Base-by-base conservation (phyloP, 1,140 invertebrate genomes). In the Anastatus disparis region DNA sequence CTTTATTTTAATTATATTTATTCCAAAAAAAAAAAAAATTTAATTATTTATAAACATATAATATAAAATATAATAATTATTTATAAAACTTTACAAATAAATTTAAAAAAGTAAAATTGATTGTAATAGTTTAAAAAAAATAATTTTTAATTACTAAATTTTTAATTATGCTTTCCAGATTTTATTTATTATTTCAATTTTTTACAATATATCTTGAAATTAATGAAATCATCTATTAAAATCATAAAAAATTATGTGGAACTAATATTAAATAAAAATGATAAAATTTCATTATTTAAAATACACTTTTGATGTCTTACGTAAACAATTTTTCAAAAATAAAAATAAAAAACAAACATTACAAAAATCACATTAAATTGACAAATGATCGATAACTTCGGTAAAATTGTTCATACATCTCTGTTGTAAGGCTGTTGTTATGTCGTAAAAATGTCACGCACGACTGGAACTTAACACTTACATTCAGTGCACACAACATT, bases 401-500 rank as follows among this genome's bases (percentile, higher is more conserved):
- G 12, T 6, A 38, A 12, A 27, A 40, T 10, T 26, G 7, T 48
- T 2, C 7, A 1, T 22, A n/a, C 29, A n/a, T 8, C 9, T 20
- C 40, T 42, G 40, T 42, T 2, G 17, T 27, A 24, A 35, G 9
- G 17, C 4, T 20, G 17, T 17, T 50, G 26, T 65, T 53, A 24
- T 38, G 20, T 26, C n/a, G 17, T 12, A 24, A 27, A 53, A 65
- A 53, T 35, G 38, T 65, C 63, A 65, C 63, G 50, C 24, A 22
- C 50, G 52, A 35, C 35, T 55, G 26, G 48, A 65, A 65, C 42
- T 65, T 29, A 55, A 65, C 55, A 65, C 35, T 55, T 29, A 15
- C 22, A n/a, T n/a, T n/a, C n/a, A n/a, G n/a, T n/a, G n/a, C n/a
- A n/a, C n/a, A n/a, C n/a, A n/a, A n/a, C n/a, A n/a, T n/a, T n/a